Evolutionary conservation across 2,888 invertebrate species (phyloP).

Genomic region (Pyrocoelia pectoralis): DNA sequence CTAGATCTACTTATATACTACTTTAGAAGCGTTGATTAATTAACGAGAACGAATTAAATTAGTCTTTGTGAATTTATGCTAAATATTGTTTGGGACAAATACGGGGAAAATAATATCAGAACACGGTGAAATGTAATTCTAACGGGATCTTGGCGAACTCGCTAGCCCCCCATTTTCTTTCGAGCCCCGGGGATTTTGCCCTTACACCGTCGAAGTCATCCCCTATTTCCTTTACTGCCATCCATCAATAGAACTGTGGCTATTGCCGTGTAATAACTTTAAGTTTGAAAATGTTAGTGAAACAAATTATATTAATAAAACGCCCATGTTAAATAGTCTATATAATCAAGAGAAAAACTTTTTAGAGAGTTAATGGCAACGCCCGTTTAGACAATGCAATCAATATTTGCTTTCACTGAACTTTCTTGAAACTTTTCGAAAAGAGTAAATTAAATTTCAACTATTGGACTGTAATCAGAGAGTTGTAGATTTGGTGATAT

Average conservation of each 20-base stretch:
- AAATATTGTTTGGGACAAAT: not conserved
- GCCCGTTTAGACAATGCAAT: constrained; percentile 1
- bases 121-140: not conserved
- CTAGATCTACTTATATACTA: no score
- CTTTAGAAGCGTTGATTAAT: no score
- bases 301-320: not conserved
- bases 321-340: not conserved
- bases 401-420: not conserved
- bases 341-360: not conserved
- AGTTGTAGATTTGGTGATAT: not conserved
- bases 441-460: not conserved
- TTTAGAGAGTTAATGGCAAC: not conserved
- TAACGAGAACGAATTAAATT: not conserved
- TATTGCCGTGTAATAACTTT: not conserved
- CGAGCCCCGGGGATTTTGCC: constrained; percentile 1
- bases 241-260: not conserved
- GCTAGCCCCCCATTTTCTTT: not conserved
- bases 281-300: not conserved
- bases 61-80: not conserved
- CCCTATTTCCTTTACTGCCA: not conserved
- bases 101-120: not conserved
- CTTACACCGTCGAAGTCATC: constrained; percentile 1
- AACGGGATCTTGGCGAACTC: not conserved
- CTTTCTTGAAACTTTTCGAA: not conserved
- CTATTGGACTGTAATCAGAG: not conserved